Evolutionary conservation across 1,140 invertebrate species (phyloP).

Genomic region (Fopius arisanus): DNA sequence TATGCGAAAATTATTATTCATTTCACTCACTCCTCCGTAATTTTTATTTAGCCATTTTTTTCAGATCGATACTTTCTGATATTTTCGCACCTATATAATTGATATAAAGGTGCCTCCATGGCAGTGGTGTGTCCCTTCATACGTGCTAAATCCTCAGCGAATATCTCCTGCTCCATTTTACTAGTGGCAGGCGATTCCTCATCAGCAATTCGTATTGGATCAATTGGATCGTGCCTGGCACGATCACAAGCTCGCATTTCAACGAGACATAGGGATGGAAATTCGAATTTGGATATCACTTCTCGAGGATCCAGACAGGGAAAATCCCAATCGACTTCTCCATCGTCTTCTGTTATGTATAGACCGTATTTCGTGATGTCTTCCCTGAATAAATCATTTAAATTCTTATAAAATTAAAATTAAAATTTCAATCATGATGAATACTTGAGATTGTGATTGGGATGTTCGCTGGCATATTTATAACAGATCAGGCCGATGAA

Average conservation of each 20-base stretch:
- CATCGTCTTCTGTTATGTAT: constrained; percentile 95
- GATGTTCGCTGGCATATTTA: constrained; percentile 69
- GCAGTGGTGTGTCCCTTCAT: constrained; percentile 76
- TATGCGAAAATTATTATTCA: background rate
- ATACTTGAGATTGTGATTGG: constrained; percentile 62
- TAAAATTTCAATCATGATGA: background rate
- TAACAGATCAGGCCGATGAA: constrained; percentile 94
- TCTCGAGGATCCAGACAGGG: constrained; percentile 88
- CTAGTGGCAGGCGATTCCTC: constrained; percentile 57
- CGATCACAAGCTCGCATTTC: constrained; percentile 69
- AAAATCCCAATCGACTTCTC: constrained; percentile 95
- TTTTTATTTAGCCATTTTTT: no score
- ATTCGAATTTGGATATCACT: constrained; percentile 91
- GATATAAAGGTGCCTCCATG: constrained; percentile 84
- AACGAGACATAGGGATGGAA: constrained; percentile 86
- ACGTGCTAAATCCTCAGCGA: constrained; percentile 65
- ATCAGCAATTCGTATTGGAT: constrained; percentile 38
- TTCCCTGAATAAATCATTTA: constrained; percentile 54
- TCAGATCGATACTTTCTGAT: no score
- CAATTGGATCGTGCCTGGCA: constrained; percentile 46
- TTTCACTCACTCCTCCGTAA: no score
- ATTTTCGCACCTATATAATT: constrained; percentile 75
- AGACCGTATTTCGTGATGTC: constrained; percentile 78
- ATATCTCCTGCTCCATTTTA: constrained; percentile 51
- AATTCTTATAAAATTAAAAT: no score